Conservation (phyloP, 2,888 invertebrate genomes). For the Drosophila gaucha region DNA sequence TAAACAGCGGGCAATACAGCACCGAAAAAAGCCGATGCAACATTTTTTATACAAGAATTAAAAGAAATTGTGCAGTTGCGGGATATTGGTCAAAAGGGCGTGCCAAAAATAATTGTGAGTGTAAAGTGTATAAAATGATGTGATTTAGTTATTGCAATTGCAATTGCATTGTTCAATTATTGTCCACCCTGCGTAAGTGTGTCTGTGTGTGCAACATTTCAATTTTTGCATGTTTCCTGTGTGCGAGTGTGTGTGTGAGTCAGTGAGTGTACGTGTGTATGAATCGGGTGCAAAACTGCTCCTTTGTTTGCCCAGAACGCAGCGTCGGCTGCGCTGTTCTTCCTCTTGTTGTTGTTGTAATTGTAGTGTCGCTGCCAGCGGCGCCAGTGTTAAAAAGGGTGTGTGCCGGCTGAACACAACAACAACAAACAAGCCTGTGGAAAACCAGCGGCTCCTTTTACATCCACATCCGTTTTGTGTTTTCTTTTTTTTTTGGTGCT, state of each 20-base stretch:
- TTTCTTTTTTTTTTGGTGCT: conserved; percentile 12
- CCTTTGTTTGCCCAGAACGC: conserved; percentile 72
- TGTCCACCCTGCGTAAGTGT: conserved; percentile 40
- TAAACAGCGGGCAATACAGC: conserved; percentile 58
- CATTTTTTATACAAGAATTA: conserved; percentile 48
- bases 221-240: conserved; percentile 50
- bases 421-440: conserved; percentile 32
- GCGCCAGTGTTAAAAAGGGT: conserved; percentile 63
- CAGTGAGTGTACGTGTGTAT: conserved; percentile 38
- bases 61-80: conserved; percentile 53
- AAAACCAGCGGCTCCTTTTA: conserved; percentile 43
- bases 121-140: conserved; percentile 13
- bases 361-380: conserved; percentile 49
- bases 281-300: conserved; percentile 71
- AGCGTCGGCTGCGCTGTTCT: conserved; percentile 61
- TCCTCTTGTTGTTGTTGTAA: conserved; percentile 36
- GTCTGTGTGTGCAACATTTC: conserved; percentile 41
- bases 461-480: conserved; percentile 54
- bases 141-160: conserved; percentile 20
- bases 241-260: conserved; percentile 13
- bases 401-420: conserved; percentile 55
- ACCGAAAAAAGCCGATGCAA: conserved; percentile 66
- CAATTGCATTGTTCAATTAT: conserved; percentile 40
- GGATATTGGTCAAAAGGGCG: conserved; percentile 44
- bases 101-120: conserved; percentile 46